Evolutionary conservation across 2,797 vertebrate species (phyloP).

Genomic region (Lacerta viridis): DNA sequence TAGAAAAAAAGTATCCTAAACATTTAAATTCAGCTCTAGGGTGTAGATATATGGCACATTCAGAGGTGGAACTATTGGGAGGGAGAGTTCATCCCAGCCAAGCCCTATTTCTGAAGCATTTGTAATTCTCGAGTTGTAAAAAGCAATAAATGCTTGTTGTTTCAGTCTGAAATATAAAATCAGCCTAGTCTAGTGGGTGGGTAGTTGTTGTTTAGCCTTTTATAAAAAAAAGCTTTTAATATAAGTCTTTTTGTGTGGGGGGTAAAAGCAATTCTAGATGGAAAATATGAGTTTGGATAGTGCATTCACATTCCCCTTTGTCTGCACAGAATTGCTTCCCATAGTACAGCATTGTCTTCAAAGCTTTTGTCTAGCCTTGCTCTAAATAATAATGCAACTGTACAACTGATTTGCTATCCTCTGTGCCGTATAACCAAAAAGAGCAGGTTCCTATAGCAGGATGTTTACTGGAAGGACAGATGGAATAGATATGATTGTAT

Average conservation of each 20-base stretch:
- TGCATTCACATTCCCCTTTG: slow-evolving; percentile 43
- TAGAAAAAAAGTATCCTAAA: too few relatives aligned
- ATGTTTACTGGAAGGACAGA: slow-evolving; percentile 38
- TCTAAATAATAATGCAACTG: slow-evolving; percentile 42
- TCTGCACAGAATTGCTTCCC: neutral
- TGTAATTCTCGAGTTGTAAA: neutral
- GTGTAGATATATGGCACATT: neutral
- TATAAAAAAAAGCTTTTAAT: slow-evolving; percentile 31
- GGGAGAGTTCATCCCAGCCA: neutral
- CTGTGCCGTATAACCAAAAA: slow-evolving; percentile 48
- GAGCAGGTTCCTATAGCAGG: slow-evolving; percentile 40
- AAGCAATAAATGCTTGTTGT: slow-evolving; percentile 11
- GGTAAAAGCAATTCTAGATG: slow-evolving; percentile 6
- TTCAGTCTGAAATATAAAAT: slow-evolving; percentile 55
- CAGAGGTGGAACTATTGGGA: neutral
- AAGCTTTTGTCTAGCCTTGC: slow-evolving; percentile 43
- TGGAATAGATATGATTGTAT: slow-evolving; percentile 42
- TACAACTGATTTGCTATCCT: slow-evolving; percentile 47
- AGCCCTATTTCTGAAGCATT: neutral
- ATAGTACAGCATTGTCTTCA: slow-evolving; percentile 18
- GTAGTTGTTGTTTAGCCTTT: slow-evolving; percentile 12
- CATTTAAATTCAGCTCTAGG: neutral
- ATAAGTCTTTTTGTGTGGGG: neutral
- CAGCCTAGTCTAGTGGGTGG: slow-evolving; percentile 36
- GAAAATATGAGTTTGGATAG: slow-evolving; percentile 34